phyloP scores from a whole-genome alignment of 2,888 invertebrate genomes.

The Trisateles emortualis region DNA sequence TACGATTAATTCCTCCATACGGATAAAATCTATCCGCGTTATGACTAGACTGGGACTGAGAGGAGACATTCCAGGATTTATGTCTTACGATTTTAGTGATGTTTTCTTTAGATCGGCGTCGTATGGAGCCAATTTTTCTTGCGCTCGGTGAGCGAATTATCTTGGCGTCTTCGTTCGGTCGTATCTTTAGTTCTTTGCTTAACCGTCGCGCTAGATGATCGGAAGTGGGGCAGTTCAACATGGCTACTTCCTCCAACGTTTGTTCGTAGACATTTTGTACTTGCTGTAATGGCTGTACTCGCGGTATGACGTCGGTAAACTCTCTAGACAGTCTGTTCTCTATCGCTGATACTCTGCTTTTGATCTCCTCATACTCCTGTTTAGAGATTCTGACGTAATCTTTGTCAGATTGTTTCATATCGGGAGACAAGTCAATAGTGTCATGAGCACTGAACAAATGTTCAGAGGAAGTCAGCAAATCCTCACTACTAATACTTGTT shows the following conservation, averaged over 20 bases:
- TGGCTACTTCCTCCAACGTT: constrained; percentile 90
- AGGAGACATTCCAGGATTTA: constrained; percentile 89
- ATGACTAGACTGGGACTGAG: constrained; percentile 75
- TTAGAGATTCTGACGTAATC: constrained; percentile 91
- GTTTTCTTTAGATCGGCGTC: constrained; percentile 90
- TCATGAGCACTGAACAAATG: constrained; percentile 79
- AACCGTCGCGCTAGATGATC: constrained; percentile 91
- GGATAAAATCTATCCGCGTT: constrained; percentile 82
- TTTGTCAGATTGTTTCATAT: constrained; percentile 74
- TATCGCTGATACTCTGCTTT: constrained; percentile 91
- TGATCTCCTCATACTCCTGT: constrained; percentile 92
- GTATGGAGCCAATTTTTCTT: constrained; percentile 91
- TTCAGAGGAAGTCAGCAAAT: constrained; percentile 77
- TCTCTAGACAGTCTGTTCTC: constrained; percentile 91
- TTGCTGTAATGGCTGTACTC: constrained; percentile 86
- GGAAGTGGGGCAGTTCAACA: constrained; percentile 88
- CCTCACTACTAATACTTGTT: constrained; percentile 78
- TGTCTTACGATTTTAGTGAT: constrained; percentile 86
- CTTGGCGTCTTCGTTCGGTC: constrained; percentile 89
- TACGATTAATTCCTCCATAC: constrained; percentile 82
- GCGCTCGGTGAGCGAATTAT: constrained; percentile 93
- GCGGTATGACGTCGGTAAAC: constrained; percentile 84
- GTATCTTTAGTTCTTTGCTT: constrained; percentile 91
- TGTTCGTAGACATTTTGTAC: constrained; percentile 92
- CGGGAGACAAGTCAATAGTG: constrained; percentile 77